Evolutionary conservation across 2,113 vertebrate genomes (phyloP).

Genomic region (Delphinapterus leucas): DNA sequence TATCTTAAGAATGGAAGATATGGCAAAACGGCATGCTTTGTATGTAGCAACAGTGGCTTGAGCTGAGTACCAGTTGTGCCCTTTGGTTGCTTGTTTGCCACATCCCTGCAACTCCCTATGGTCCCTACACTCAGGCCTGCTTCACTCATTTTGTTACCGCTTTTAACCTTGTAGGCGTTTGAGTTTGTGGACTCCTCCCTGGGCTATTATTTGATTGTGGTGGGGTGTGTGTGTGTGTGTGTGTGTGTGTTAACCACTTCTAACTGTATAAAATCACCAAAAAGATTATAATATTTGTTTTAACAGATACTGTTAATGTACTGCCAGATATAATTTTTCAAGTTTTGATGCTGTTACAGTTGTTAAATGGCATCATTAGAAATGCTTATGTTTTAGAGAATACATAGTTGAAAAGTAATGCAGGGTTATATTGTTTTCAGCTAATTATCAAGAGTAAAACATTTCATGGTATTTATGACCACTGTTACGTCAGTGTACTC

Average conservation of each 20-base stretch:
- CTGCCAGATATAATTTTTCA: not conserved
- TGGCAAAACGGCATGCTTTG: not conserved
- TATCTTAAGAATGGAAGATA: slow-evolving; percentile 1
- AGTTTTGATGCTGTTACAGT: not conserved
- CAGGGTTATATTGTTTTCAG: not conserved
- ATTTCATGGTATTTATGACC: not conserved
- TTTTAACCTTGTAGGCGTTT: not conserved
- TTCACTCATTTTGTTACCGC: not conserved
- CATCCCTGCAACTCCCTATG: not conserved
- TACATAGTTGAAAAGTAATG: not conserved
- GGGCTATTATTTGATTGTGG: not conserved
- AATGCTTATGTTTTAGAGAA: slow-evolving; percentile 27
- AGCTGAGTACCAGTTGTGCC: not conserved
- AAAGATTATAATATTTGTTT: slow-evolving; percentile 9
- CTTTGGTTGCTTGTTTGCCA: not conserved
- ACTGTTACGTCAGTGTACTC: not conserved
- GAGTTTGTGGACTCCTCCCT: slow-evolving; percentile 3
- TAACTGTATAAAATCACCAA: not conserved
- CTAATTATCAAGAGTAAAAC: not conserved
- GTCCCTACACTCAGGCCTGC: not conserved
- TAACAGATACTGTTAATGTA: slow-evolving; percentile 9
- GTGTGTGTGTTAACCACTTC: not conserved
- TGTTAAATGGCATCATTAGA: slow-evolving; percentile 20
- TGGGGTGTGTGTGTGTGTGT: no score
- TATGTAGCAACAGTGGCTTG: not conserved